Evolutionary conservation across 2,888 invertebrate species (phyloP).

Genomic region (Orthonychiurus folsomi): DNA sequence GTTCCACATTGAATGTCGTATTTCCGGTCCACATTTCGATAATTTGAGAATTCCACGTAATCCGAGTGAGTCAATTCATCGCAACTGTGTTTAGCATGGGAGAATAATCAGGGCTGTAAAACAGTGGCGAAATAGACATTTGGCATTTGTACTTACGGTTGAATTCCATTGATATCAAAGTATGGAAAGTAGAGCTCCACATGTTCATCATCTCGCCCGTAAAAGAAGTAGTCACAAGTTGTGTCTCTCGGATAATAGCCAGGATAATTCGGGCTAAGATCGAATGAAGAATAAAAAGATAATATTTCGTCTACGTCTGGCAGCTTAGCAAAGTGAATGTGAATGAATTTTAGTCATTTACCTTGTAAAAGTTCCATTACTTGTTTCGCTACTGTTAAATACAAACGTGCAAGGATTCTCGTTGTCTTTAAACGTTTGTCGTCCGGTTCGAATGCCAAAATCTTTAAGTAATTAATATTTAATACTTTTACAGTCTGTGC

Average conservation of each 20-base stretch:
- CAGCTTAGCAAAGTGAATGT: too few relatives aligned
- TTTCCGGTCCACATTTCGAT: slow-evolving; percentile 78
- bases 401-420: slow-evolving; percentile 75
- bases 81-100: slow-evolving; percentile 55
- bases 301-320: too few relatives aligned
- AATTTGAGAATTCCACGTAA: slow-evolving; percentile 93
- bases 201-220: slow-evolving; percentile 66
- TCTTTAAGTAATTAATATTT: slow-evolving; percentile 50
- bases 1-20: slow-evolving; percentile 82
- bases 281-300: too few relatives aligned
- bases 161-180: slow-evolving; percentile 84
- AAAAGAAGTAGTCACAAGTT: slow-evolving; percentile 84
- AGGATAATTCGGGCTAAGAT: slow-evolving; percentile 85
- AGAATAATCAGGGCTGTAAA: neutral
- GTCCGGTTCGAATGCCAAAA: slow-evolving; percentile 76
- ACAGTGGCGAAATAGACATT: slow-evolving; percentile 10
- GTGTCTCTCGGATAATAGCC: slow-evolving; percentile 82
- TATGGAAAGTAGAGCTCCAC: slow-evolving; percentile 77
- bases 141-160: slow-evolving; percentile 60
- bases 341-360: too few relatives aligned
- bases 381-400: slow-evolving; percentile 71
- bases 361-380: slow-evolving; percentile 55
- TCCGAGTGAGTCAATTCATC: slow-evolving; percentile 85
- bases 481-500: neutral
- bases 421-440: slow-evolving; percentile 54